Evolutionary conservation across 1,140 invertebrate species (phyloP), one percentile per base, ranked within the genome.

Genomic region (Eumeta japonica): DNA sequence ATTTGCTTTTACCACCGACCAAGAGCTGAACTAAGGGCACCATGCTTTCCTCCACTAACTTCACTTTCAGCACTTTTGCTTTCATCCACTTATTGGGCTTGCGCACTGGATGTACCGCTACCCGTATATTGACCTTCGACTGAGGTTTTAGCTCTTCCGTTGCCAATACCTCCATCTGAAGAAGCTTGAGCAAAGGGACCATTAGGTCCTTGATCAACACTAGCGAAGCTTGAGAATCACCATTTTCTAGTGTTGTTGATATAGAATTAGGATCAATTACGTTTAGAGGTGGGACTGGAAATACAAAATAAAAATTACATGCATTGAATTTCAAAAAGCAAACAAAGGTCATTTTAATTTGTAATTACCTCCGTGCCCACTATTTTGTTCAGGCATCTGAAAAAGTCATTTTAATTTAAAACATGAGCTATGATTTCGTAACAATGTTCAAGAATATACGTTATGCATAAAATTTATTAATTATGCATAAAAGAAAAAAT

Each of bases 121-220:
- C 86, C 85, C 12, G 79, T 82, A 55, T 90, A 89, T 1, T 80
- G 84, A 12, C 89, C 89, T 16, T 82, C 85, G 1, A 91, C 87
- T 72, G 89, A 86, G 2, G 87, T 86, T 56, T 90, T 86, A 0
- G 88, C 83, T 10, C 81, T 81, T 14, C 85, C 88, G 43, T 82
- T 80, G 15, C 81, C 80, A 47, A 81, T 84, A 50, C 79, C 83
- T 14, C 88, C 89, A 61, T 87, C 84, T 14, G 89, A 83, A 27
- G 84, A 82, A 5, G 88, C 87, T 40, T 77, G 79, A 1, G 87
- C 87, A 46, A 81, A 79, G 2, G 87, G 89, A 48, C 85, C 86
- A 39, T 84, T 84, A 29, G 81, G 74, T 5, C 75, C 76, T 55
- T 87, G 83, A 42, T 80, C 76, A 10, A 89, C 79, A 32, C 79